Percentiles rank a stretch among this genome's conserved stretches.
Conservation (phyloP, 1,140 invertebrate species). For the Drosophila mojavensis region DNA sequence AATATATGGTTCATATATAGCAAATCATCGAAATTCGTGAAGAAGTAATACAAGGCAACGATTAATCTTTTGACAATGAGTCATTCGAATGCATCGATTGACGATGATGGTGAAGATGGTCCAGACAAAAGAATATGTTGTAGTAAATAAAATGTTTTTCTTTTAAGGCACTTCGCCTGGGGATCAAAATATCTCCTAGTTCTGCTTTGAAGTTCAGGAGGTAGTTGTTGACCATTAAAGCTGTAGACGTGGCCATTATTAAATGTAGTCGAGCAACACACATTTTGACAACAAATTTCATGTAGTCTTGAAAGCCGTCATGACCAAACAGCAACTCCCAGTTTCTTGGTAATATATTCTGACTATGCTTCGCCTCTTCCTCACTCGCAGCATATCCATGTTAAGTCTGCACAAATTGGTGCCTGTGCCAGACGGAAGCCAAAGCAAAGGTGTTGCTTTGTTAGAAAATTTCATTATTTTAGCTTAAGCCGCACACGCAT, state of each 20-base stretch:
- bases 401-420: conserved; percentile 67
- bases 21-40: no score
- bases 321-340: conserved; percentile 23
- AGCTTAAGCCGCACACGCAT: conserved; percentile 64
- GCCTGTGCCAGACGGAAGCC: conserved; percentile 52
- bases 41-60: no score
- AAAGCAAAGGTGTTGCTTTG: conserved; percentile 76
- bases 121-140: no score
- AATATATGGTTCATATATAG: no score
- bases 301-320: conserved; percentile 15
- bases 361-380: conserved; percentile 12
- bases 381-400: conserved; percentile 21
- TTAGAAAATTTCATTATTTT: conserved; percentile 82
- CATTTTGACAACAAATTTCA: conserved; percentile 7
- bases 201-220: no score
- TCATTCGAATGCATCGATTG: no score
- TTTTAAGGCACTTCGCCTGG: no score
- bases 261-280: not conserved
- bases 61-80: no score
- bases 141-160: no score
- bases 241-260: not conserved
- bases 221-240: not conserved
- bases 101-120: no score
- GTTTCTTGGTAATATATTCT: conserved; percentile 16
- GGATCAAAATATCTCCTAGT: no score